Evolutionary conservation across 2,113 vertebrate species (phyloP).

Genomic region (Platichthys stellatus): DNA sequence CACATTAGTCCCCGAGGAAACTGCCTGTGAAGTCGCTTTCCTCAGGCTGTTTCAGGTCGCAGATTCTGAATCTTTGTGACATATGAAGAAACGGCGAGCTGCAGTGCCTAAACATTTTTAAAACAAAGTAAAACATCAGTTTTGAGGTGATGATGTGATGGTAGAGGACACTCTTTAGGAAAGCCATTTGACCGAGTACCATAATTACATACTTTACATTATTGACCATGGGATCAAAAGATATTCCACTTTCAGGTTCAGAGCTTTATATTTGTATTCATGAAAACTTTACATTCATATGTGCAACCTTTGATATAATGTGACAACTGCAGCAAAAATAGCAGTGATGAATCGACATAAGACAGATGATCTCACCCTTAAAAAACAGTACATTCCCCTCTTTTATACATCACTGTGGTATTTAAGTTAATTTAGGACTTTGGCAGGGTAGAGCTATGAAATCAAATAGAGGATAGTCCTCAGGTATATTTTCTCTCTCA

Average conservation of each 20-base stretch:
- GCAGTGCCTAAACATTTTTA: background rate
- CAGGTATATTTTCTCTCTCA: slow-evolving; percentile 49
- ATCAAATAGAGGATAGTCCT: slow-evolving; percentile 64
- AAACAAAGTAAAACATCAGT: background rate
- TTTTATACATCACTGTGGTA: slow-evolving; percentile 26
- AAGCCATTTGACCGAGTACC: background rate
- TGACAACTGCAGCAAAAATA: background rate
- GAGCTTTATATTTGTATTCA: too few relatives aligned
- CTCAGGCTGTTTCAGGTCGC: slow-evolving; percentile 74
- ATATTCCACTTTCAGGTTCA: too few relatives aligned
- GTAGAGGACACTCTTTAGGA: slow-evolving; percentile 66
- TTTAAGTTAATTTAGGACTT: slow-evolving; percentile 64
- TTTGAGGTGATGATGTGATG: background rate
- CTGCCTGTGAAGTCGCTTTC: slow-evolving; percentile 76
- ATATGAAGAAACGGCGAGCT: slow-evolving; percentile 61
- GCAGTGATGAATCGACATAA: too few relatives aligned
- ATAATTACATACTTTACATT: background rate
- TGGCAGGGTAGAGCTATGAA: slow-evolving; percentile 63
- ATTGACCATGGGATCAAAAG: background rate
- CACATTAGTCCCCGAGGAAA: slow-evolving; percentile 79
- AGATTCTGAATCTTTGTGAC: slow-evolving; percentile 73
- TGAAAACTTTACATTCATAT: too few relatives aligned
- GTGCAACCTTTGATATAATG: background rate
- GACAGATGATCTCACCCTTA: too few relatives aligned
- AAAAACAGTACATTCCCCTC: background rate